A percentile compares a stretch with the other conserved stretches of the same genome.
phyloP scores from a whole-genome alignment of 2,888 invertebrate species.

The Cataglyphis rosenhaueri region DNA sequence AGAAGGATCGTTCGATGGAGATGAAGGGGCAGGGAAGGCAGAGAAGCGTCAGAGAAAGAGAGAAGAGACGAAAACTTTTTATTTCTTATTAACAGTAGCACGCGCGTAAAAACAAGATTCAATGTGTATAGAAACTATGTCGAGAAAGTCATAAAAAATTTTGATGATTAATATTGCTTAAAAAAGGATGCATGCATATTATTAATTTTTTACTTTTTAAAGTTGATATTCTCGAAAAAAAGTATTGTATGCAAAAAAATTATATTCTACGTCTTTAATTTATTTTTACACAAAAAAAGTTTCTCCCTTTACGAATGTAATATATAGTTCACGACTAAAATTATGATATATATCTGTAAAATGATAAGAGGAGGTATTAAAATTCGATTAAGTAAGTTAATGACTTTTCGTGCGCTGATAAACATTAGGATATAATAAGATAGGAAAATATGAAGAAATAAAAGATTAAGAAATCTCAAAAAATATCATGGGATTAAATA shows the following conservation, averaged over 20 bases:
- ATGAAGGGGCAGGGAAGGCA: constrained; percentile 31
- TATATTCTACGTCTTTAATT: neutral
- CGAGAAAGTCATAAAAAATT: neutral
- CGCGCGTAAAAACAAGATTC: neutral
- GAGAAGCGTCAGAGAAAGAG: constrained; percentile 34
- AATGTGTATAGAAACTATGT: neutral
- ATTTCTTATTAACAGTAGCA: neutral
- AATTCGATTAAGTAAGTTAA: neutral
- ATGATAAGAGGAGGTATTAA: neutral
- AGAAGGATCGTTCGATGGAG: constrained; percentile 37
- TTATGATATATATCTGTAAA: neutral
- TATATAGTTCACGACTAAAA: neutral
- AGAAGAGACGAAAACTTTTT: neutral
- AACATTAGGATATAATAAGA: neutral
- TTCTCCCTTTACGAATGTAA: neutral
- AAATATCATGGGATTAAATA: neutral
- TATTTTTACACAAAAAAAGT: neutral
- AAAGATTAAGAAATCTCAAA: neutral
- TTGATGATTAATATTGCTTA: neutral
- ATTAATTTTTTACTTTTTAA: neutral
- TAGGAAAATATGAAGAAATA: neutral
- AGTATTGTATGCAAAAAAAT: neutral
- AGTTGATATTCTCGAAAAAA: neutral
- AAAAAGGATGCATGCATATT: neutral
- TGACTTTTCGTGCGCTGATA: neutral